Evolutionary conservation across 2,888 invertebrate species (phyloP), one percentile per base, ranked within the genome.

Genomic region (Drosophila bunnanda): DNA sequence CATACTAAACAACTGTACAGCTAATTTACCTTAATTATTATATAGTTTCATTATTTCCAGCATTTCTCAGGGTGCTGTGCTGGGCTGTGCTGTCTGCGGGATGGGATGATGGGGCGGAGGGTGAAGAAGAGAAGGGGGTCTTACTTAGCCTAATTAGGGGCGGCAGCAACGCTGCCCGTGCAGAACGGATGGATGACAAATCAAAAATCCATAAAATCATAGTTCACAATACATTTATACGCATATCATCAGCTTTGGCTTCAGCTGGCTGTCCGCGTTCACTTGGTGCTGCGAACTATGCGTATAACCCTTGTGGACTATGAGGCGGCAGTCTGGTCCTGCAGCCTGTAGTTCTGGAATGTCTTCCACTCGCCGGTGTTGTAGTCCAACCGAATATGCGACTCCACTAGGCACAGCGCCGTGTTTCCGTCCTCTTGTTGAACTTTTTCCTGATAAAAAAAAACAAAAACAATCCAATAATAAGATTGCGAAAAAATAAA

Each of bases 341-440:
- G 94, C 66, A 96, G 95, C 67, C 97, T 94, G 92, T 96, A 96
- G 90, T 98, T 98, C 93, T 98, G 97, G 85, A 98, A 96, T 85
- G 96, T 94, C 91, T 98, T 98, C 98, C 98, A 99, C 91, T 99
- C 98, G 32, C 99, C 99, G 59, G 97, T 98, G 90, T 97, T 97
- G 93, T 99, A 99, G 93, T 99, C 99, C 97, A 99, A 97, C 92
- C 99, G 98, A 95, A 99, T 99, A 93, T 98, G 98, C 77, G 97
- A 98, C 92, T 99, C 99, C 0, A 93, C 92, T 67, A 91, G 83
- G 76, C 92, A 92, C 52, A 91, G 79, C 22, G 94, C 93, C 86
- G 95, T 95, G 0, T 96, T 95, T 77, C 97, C 97, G 92, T 98
- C 98, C 0, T 96, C 94, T 90, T 98, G 97, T 13, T 95, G 94